These are phyloP conservation scores for Lasioglossum albipes DNA, from an alignment of 1,140 invertebrate genomes.

Conservation along the genomic window DNA sequence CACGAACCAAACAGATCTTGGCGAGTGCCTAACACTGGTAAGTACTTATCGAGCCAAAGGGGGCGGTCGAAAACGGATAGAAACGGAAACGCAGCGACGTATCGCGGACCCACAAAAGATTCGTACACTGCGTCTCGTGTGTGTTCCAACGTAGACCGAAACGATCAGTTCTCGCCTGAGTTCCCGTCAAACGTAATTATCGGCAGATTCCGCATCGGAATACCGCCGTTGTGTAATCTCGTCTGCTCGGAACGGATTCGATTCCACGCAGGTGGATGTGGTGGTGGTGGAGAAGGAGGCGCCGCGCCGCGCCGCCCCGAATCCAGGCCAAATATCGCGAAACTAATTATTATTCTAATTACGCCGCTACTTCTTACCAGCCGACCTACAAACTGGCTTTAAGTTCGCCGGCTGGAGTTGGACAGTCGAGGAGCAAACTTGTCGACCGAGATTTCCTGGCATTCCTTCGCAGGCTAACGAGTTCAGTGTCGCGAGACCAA, in stretches of 20 bases:
- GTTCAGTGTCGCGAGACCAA: neutral
- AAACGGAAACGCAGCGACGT: neutral
- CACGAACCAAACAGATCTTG: constrained; percentile 7
- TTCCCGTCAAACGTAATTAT: constrained; percentile 20
- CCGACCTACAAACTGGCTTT: neutral
- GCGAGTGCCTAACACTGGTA: constrained; percentile 18
- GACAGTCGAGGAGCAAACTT: neutral
- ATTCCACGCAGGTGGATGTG: neutral
- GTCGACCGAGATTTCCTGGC: neutral
- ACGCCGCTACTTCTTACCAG: neutral
- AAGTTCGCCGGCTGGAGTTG: constrained; percentile 2
- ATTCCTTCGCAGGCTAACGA: constrained; percentile 8
- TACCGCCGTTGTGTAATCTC: neutral
- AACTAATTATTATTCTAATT: constrained; percentile 29
- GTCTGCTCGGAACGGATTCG: neutral
- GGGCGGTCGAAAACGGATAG: neutral
- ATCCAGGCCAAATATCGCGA: neutral
- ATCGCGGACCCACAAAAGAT: neutral
- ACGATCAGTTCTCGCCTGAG: neutral
- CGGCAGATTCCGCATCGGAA: neutral
- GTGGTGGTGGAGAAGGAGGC: too few species aligned
- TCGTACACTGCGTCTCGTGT: neutral
- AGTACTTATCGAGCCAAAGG: constrained; percentile 9
- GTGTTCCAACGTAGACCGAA: neutral
- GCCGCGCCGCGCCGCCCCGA: neutral